These are phyloP conservation scores for Frieseomelitta varia DNA, from an alignment of 1,140 invertebrate species.

Conservation along the genomic window DNA sequence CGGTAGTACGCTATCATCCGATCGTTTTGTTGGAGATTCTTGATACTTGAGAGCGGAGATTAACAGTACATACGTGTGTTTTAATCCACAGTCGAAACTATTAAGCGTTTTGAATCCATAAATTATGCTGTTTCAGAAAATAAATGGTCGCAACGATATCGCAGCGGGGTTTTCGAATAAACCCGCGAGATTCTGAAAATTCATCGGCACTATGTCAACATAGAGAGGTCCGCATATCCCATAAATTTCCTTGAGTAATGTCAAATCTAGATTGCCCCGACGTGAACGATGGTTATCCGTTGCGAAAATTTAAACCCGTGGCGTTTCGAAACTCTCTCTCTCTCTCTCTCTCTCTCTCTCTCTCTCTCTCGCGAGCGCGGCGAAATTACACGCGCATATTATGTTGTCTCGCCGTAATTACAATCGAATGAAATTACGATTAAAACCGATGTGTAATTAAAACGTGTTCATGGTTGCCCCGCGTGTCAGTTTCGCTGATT, in stretches of 20 bases:
- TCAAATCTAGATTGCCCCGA: not conserved
- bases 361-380: no score
- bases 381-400: not conserved
- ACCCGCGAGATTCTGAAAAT: not conserved
- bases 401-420: not conserved
- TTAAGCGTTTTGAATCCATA: not conserved
- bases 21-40: no score
- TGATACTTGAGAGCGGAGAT: no score
- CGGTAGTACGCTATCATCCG: no score
- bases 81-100: not conserved
- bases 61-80: no score
- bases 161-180: not conserved
- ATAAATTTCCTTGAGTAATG: not conserved
- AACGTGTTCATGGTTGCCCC: constrained; percentile 11
- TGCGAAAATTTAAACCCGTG: not conserved
- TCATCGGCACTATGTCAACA: not conserved
- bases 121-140: not conserved
- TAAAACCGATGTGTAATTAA: constrained; percentile 17
- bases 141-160: not conserved
- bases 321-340: not conserved
- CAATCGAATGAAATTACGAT: not conserved
- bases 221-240: not conserved
- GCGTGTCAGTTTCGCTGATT: not conserved
- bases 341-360: not conserved
- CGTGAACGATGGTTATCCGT: not conserved